Evolutionary conservation across 2,888 invertebrate species (phyloP).

Genomic region (Drosophila monieri): DNA sequence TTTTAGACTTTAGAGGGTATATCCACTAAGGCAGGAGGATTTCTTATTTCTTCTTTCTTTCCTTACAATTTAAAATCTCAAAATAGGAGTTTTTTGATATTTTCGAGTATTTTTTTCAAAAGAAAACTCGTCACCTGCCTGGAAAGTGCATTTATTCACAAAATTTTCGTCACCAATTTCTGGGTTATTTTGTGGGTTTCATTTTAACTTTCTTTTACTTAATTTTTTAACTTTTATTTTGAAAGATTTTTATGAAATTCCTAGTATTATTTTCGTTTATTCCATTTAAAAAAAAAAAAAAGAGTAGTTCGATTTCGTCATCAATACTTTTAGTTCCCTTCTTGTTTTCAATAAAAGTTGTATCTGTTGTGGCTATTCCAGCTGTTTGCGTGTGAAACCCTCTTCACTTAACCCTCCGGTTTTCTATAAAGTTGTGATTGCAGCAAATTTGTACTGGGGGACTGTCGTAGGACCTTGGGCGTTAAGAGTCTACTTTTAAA

Average conservation of each 20-base stretch:
- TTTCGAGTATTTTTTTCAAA: no score
- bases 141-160: neutral
- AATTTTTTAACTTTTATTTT: no score
- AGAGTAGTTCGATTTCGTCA: neutral
- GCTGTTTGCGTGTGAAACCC: constrained; percentile 38
- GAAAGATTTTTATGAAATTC: neutral
- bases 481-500: constrained; percentile 12
- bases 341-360: constrained; percentile 49
- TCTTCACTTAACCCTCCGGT: neutral
- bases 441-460: constrained; percentile 10
- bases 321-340: constrained; percentile 1
- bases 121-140: neutral
- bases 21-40: neutral
- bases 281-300: neutral
- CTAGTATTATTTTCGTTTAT: neutral
- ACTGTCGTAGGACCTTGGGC: constrained; percentile 51
- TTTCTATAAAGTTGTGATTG: neutral
- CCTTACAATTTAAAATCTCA: no score
- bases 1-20: neutral
- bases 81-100: no score
- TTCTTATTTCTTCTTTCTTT: no score
- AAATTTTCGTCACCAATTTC: neutral
- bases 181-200: no score
- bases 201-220: no score
- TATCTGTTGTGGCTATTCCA: constrained; percentile 34